phyloP scores from a whole-genome alignment of 2,113 vertebrate species.

The Calidris pugnax region DNA sequence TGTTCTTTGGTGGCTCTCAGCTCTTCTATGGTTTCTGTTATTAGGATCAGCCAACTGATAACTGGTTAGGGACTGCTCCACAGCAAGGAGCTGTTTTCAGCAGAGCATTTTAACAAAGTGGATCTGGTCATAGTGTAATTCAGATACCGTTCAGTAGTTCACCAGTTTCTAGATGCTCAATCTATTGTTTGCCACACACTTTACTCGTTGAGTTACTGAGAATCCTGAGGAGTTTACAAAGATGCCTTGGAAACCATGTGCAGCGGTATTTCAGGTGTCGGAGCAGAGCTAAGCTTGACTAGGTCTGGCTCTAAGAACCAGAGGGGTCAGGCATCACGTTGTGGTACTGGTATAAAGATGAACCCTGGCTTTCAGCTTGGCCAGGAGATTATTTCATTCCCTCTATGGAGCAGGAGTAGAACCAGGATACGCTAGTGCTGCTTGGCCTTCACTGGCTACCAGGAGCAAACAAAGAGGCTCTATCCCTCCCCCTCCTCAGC shows the following conservation, averaged over 20 bases:
- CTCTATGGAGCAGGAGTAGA: background rate
- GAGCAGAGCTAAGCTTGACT: background rate
- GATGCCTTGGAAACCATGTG: background rate
- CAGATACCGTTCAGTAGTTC: background rate
- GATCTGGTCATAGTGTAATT: background rate
- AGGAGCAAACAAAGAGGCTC: background rate
- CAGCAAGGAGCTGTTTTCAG: background rate
- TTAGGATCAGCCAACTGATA: background rate
- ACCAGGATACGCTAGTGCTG: too few relatives aligned
- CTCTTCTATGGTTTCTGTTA: background rate
- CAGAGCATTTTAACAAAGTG: background rate
- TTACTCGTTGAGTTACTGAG: background rate
- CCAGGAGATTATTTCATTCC: background rate
- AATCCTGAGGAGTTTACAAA: background rate
- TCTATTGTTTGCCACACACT: background rate
- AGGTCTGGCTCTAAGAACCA: background rate
- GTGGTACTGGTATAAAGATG: background rate
- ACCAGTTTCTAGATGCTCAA: background rate
- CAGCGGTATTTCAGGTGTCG: rapidly evolving
- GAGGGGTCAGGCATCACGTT: rapidly evolving
- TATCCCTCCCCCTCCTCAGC: background rate
- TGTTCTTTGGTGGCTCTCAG: background rate
- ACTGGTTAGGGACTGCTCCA: too few relatives aligned
- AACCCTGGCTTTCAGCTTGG: background rate
- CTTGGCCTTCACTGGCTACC: background rate